Base-by-base conservation (phyloP, 2,797 vertebrate genomes). In the Delichon dasypus region DNA sequence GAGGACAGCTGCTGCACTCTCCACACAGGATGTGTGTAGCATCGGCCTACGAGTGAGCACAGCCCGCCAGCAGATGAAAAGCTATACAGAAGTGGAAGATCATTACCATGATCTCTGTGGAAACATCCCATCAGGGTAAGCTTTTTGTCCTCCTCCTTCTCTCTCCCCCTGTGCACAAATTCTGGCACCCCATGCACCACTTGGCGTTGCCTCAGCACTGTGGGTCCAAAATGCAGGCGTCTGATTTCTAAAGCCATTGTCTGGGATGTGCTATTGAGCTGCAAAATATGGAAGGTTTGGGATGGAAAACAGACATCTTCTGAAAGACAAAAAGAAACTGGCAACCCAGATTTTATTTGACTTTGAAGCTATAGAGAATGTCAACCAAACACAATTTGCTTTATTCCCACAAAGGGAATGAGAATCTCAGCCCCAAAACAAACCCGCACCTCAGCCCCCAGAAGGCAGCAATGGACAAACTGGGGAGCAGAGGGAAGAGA, bases 281-380 rank as follows among this genome's bases (percentile, higher is more conserved):
- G 77, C 90, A 77, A 80, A 97, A 88, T 89, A 80, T 62, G 67
- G 85, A 92, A 16, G 72, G 77, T 70, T 77, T 65, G 83, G 94
- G 92, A 96, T 93, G 90, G 86, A 93, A 95, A 96, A 88, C 93
- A 95, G 95, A 92, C 93, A 93, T 78, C 92, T 87, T 88, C 66
- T n/a, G 55, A 62, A 67, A 36, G 14, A 88, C 84, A 95, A 88
- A 95, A 94, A 70, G 82, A 73, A 94, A 85, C 91, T 94, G 93
- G 80, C 91, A 96, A 64, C 85, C 60, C 89, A 54, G 60, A 83
- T 74, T 53, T 50, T 68, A 73, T 62, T 89, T 79, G 51, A 61
- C 82, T 95, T 94, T 93, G 94, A 96, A 93, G 91, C 93, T 67
- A 50, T 2, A 86, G 93, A 91, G 87, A 83, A 74, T 29, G 85